These are phyloP conservation scores for Colletes collaris DNA, from an alignment of 2,888 invertebrate species.

Conservation along the genomic window DNA sequence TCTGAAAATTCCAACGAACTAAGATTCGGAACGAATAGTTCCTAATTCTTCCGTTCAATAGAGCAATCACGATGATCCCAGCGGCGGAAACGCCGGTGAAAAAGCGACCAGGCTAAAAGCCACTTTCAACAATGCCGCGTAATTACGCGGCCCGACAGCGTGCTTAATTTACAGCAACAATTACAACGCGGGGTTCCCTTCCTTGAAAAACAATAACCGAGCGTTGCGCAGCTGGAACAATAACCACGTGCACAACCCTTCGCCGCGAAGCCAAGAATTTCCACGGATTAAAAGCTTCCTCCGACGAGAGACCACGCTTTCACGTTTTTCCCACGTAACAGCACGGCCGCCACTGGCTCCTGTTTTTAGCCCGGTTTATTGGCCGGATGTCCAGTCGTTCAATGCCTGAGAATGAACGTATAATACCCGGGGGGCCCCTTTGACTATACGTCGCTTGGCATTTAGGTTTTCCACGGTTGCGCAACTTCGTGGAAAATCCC, in stretches of 20 bases:
- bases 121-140: conserved; percentile 16
- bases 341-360: not conserved
- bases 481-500: too few species aligned
- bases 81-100: not conserved
- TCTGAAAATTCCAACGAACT: too few species aligned
- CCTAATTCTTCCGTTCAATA: conserved; percentile 4
- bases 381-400: conserved; percentile 37
- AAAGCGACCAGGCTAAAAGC: conserved; percentile 1
- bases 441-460: too few species aligned
- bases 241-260: conserved; percentile 6
- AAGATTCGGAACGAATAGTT: not conserved
- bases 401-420: too few species aligned
- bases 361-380: conserved; percentile 44
- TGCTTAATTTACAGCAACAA: conserved; percentile 13
- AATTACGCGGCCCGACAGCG: conserved; percentile 6
- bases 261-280: conserved; percentile 5
- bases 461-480: too few species aligned
- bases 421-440: too few species aligned
- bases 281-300: conserved; percentile 28
- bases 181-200: conserved; percentile 29
- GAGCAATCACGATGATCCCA: not conserved
- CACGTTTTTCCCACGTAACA: not conserved
- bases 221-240: conserved; percentile 7
- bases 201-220: conserved; percentile 15
- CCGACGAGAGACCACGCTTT: not conserved